A percentile compares a stretch with the other conserved stretches of the same genome.
These are phyloP conservation scores for Rhynchonycteris naso DNA, from an alignment of 2,797 vertebrate genomes.

Conservation along the genomic window DNA sequence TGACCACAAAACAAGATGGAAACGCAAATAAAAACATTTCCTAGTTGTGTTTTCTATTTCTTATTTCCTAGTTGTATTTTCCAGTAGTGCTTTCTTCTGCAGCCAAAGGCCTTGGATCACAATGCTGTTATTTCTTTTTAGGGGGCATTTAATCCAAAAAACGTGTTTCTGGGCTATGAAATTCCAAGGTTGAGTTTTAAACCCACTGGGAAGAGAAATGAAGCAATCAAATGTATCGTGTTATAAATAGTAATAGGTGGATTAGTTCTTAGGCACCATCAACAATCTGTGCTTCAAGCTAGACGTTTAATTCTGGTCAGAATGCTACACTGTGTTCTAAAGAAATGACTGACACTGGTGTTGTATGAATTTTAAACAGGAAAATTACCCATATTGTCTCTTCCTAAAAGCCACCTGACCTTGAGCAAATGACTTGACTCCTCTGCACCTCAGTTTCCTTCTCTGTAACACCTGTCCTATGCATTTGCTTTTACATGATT, in stretches of 20 bases:
- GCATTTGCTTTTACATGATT: neutral
- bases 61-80: constrained; percentile 8
- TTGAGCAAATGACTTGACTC: neutral
- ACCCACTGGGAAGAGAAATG: constrained; percentile 42
- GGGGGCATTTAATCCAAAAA: constrained; percentile 1
- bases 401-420: neutral
- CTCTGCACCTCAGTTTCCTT: neutral
- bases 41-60: constrained; percentile 11
- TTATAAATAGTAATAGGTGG: constrained; percentile 41
- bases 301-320: constrained; percentile 19
- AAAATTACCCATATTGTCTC: neutral
- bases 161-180: neutral
- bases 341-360: neutral
- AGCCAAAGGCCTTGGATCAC: neutral
- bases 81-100: constrained; percentile 35
- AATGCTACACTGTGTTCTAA: constrained; percentile 23
- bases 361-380: constrained; percentile 44
- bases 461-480: neutral
- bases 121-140: neutral
- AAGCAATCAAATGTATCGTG: neutral
- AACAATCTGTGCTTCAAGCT: constrained; percentile 43
- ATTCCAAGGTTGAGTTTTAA: constrained; percentile 48
- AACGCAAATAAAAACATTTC: neutral
- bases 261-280: neutral
- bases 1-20: neutral